phyloP scores from a whole-genome alignment of 2,797 vertebrate species.

The Anguilla anguilla region DNA sequence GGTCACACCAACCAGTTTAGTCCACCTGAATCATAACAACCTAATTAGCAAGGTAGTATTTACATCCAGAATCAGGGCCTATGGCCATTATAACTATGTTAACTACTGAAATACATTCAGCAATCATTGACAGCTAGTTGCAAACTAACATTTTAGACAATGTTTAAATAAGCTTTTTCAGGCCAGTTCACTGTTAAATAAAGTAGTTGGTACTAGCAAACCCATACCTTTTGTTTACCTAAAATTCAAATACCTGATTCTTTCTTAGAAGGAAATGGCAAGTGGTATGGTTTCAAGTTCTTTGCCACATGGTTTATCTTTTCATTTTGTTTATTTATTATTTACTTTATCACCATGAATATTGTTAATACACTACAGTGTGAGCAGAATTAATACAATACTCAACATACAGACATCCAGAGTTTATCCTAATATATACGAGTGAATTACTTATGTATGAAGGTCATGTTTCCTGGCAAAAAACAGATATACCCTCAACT shows the following conservation, averaged over 20 bases:
- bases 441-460: no score
- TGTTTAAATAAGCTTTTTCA: background rate
- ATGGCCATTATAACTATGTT: background rate
- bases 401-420: background rate
- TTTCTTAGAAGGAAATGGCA: background rate
- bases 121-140: background rate
- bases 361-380: background rate
- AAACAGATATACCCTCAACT: no score
- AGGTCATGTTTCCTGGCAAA: no score
- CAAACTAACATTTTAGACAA: no score
- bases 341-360: background rate
- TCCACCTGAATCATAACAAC: background rate
- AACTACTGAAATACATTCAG: background rate
- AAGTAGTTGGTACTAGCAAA: background rate
- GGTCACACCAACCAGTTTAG: background rate
- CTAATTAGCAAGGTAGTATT: background rate
- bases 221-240: background rate
- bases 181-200: background rate
- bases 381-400: background rate
- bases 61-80: background rate
- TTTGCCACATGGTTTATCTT: background rate
- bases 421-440: no score
- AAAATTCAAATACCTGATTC: background rate
- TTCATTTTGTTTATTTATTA: background rate
- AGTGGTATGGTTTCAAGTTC: background rate